Percentiles rank a stretch among this genome's conserved stretches.
Conservation (phyloP, 2,888 invertebrate species). For the Diadegma fenestrale region DNA sequence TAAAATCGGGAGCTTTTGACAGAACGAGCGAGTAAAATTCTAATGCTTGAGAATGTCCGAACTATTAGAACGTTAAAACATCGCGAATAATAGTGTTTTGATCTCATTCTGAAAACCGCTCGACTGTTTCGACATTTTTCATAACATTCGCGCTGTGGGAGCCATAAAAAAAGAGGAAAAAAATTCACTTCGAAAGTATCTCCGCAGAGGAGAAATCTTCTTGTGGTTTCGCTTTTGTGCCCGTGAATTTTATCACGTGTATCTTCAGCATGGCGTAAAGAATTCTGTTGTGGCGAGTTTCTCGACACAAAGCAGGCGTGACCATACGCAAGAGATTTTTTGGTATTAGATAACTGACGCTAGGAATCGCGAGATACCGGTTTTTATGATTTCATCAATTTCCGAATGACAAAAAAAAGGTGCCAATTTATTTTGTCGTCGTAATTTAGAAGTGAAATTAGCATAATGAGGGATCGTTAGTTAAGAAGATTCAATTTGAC, state of each 20-base stretch:
- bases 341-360: slow-evolving; percentile 15
- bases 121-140: slow-evolving; percentile 19
- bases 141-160: not conserved
- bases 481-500: not conserved
- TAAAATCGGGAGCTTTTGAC: not conserved
- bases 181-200: slow-evolving; percentile 36
- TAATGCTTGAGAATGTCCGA: not conserved
- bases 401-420: not conserved
- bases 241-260: slow-evolving; percentile 38
- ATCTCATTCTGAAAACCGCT: not conserved
- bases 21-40: not conserved
- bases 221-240: slow-evolving; percentile 48
- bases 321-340: slow-evolving; percentile 13
- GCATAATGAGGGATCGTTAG: not conserved
- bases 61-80: too few relatives aligned
- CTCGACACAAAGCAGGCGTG: not conserved
- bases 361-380: not conserved
- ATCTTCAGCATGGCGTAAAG: not conserved
- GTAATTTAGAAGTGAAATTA: not conserved
- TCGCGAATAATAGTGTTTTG: not conserved
- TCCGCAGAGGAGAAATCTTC: slow-evolving; percentile 51
- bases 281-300: slow-evolving; percentile 28
- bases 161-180: slow-evolving; percentile 1
- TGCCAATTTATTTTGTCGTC: not conserved
- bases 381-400: slow-evolving; percentile 9